phyloP scores from a whole-genome alignment of 2,797 vertebrate species.

The Brotula barbata region DNA sequence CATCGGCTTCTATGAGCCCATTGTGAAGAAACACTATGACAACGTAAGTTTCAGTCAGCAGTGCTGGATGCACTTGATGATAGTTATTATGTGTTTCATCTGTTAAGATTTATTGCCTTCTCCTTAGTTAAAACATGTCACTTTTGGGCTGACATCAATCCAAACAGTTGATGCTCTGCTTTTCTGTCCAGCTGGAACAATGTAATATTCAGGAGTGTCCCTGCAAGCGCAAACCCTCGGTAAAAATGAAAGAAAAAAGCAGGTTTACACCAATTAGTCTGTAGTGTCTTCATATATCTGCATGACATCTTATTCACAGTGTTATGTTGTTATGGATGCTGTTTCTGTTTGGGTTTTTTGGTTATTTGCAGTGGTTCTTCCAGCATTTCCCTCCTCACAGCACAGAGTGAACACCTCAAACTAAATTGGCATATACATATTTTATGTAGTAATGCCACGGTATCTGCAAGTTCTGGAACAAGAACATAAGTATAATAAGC shows the following conservation, averaged over 20 bases:
- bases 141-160: neutral
- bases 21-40: conserved; percentile 94
- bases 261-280: conserved; percentile 15
- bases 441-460: too few species aligned
- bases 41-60: conserved; percentile 73
- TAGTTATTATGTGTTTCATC: too few species aligned
- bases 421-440: neutral
- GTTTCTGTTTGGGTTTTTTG: neutral
- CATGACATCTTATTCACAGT: conserved; percentile 40
- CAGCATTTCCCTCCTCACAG: neutral
- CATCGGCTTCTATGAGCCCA: conserved; percentile 93
- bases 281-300: conserved; percentile 53
- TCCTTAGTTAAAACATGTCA: too few species aligned
- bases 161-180: conserved; percentile 23
- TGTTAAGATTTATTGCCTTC: too few species aligned
- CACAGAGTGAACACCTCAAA: neutral
- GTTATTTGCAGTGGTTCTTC: conserved; percentile 33
- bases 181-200: conserved; percentile 80
- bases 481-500: too few species aligned
- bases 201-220: conserved; percentile 86
- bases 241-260: conserved; percentile 59
- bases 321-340: conserved; percentile 3
- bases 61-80: fast-evolving
- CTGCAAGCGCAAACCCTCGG: conserved; percentile 84
- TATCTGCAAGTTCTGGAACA: too few species aligned